Evolutionary conservation across 2,113 vertebrate species (phyloP).

Genomic region (Eidolon helvum): DNA sequence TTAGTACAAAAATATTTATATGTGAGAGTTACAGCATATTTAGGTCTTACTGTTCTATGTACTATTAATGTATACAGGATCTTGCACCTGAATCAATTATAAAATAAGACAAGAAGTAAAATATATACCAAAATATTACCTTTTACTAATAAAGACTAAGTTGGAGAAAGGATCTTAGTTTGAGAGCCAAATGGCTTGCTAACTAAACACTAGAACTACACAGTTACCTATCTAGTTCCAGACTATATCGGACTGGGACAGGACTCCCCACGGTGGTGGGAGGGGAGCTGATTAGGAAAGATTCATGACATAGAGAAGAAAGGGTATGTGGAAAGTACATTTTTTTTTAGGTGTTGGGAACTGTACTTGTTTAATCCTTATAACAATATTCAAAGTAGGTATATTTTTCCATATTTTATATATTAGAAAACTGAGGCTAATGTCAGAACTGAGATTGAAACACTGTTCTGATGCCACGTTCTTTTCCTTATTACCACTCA

Average conservation of each 20-base stretch:
- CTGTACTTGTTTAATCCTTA: not conserved
- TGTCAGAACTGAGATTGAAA: constrained; percentile 16
- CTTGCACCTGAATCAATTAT: not conserved
- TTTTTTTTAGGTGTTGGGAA: not conserved
- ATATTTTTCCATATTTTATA: not conserved
- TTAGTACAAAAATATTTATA: not conserved
- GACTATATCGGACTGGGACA: not conserved
- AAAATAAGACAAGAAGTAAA: constrained; percentile 49
- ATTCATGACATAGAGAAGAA: not conserved
- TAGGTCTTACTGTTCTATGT: not conserved
- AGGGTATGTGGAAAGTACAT: not conserved
- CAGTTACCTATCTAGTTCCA: not conserved
- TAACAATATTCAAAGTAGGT: not conserved
- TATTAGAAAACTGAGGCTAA: not conserved
- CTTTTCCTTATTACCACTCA: not conserved
- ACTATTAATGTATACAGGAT: not conserved
- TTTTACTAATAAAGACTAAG: constrained; percentile 18
- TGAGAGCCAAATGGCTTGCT: constrained; percentile 6
- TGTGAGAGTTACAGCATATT: not conserved
- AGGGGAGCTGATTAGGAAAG: not conserved
- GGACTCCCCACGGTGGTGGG: not conserved
- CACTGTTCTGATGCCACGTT: not conserved
- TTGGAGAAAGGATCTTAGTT: constrained; percentile 6
- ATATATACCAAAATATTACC: not conserved
- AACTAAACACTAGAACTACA: not conserved